Evolutionary conservation across 1,140 invertebrate genomes (phyloP).

Genomic region (Drosophila mojavensis): DNA sequence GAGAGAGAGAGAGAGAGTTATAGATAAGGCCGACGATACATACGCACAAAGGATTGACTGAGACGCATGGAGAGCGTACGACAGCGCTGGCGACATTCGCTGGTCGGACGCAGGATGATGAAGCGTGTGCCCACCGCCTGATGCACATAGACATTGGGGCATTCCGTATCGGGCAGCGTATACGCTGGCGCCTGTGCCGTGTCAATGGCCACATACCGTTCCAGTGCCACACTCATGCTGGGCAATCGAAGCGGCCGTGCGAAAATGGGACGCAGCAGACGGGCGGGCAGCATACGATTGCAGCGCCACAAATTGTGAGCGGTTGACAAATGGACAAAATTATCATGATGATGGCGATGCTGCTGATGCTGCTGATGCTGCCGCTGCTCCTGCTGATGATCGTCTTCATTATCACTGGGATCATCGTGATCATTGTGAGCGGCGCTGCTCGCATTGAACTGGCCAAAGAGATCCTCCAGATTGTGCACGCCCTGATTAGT

Average conservation of each 20-base stretch:
- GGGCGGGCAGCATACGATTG: conserved; percentile 87
- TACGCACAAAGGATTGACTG: conserved; percentile 87
- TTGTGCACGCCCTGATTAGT: conserved; percentile 83
- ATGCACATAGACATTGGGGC: conserved; percentile 88
- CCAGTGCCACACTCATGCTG: conserved; percentile 86
- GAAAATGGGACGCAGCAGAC: conserved; percentile 87
- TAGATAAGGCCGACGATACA: conserved; percentile 77
- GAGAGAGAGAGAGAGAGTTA: conserved; percentile 62
- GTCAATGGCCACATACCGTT: conserved; percentile 89
- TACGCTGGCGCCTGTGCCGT: conserved; percentile 86
- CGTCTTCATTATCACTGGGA: not conserved
- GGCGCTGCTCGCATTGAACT: conserved; percentile 63
- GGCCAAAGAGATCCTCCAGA: conserved; percentile 79
- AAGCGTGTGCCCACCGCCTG: conserved; percentile 87
- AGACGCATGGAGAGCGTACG: conserved; percentile 87
- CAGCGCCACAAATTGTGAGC: conserved; percentile 86
- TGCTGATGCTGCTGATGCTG: not conserved
- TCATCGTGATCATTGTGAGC: no score
- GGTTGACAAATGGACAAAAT: conserved; percentile 31
- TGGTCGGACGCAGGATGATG: conserved; percentile 88
- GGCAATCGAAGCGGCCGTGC: conserved; percentile 85
- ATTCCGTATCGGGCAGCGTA: conserved; percentile 88
- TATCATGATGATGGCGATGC: not conserved
- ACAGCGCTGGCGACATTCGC: conserved; percentile 87
- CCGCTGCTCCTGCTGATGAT: not conserved